Evolutionary conservation across 1,140 invertebrate species (phyloP).

Genomic region (Drosophila micromelanica): DNA sequence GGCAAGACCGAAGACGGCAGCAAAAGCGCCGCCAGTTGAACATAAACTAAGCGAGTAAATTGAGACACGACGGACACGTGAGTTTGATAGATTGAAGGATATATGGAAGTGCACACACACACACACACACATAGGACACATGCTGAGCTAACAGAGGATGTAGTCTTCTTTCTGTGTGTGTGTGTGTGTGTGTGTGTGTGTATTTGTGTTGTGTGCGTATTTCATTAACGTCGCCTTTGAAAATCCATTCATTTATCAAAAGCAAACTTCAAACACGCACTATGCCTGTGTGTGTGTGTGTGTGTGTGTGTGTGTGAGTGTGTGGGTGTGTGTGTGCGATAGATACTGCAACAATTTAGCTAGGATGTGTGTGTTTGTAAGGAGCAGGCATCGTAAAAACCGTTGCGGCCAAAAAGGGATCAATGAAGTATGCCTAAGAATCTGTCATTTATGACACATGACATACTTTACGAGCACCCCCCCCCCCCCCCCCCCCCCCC

Average conservation of each 20-base stretch:
- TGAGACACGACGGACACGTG: constrained; percentile 79
- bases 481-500: background rate
- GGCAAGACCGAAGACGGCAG: background rate
- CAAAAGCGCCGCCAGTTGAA: constrained; percentile 47
- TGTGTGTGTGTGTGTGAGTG: constrained; percentile 12
- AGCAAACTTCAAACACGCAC: constrained; percentile 80
- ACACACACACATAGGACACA: constrained; percentile 4
- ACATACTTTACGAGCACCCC: constrained; percentile 70
- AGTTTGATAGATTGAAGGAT: constrained; percentile 71
- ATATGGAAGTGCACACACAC: constrained; percentile 32
- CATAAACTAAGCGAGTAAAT: constrained; percentile 79
- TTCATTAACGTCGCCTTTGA: constrained; percentile 82
- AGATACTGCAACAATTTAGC: constrained; percentile 78
- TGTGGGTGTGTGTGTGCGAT: constrained; percentile 6
- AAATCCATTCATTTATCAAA: constrained; percentile 82
- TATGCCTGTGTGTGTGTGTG: background rate
- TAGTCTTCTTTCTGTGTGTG: background rate
- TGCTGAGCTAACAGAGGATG: constrained; percentile 14
- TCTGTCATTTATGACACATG: constrained; percentile 82
- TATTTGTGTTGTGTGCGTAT: constrained; percentile 42
- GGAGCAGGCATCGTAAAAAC: constrained; percentile 45
- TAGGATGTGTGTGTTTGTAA: constrained; percentile 8
- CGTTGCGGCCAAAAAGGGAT: constrained; percentile 69
- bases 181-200: background rate
- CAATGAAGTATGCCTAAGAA: constrained; percentile 82